Percentiles rank a stretch among this genome's conserved stretches.
phyloP scores from a whole-genome alignment of 1,140 invertebrate genomes.

The Dinoponera quadriceps region DNA sequence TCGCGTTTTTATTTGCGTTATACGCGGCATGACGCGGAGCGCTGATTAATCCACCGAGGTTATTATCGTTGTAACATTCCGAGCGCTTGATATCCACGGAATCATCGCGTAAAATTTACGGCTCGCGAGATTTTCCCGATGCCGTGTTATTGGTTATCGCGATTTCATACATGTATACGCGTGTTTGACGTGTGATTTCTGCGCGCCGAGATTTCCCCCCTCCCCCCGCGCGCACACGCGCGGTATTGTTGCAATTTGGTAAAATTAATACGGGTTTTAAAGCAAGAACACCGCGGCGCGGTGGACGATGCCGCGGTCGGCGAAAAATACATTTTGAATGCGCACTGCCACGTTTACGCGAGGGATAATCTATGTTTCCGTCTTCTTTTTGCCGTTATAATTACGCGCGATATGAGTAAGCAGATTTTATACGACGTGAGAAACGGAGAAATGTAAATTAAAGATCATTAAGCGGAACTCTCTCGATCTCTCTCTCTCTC shows the following conservation, averaged over 20 bases:
- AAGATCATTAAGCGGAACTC: conserved; percentile 50
- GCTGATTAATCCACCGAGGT: conserved; percentile 18
- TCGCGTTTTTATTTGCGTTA: conserved; percentile 4
- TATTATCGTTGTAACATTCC: conserved; percentile 2
- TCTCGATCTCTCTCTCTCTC: too few relatives aligned
- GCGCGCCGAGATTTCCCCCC: neutral
- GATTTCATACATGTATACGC: neutral
- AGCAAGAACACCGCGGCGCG: neutral
- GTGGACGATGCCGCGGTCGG: neutral
- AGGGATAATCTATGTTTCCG: neutral
- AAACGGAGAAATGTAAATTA: conserved; percentile 50
- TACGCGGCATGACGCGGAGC: neutral
- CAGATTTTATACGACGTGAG: conserved; percentile 39
- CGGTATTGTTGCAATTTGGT: neutral
- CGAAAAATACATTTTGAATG: neutral
- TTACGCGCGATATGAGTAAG: conserved; percentile 1
- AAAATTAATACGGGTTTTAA: neutral
- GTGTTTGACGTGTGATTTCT: neutral
- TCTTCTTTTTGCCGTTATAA: neutral
- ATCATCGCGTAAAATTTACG: neutral
- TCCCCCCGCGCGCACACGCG: too few relatives aligned
- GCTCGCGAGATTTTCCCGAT: neutral
- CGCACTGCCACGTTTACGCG: neutral
- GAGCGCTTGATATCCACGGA: neutral
- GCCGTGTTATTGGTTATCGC: neutral